A percentile compares a stretch with the other conserved stretches of the same genome.
Conservation (phyloP, 2,113 vertebrate genomes). For the Drymodes brunneopygia region DNA sequence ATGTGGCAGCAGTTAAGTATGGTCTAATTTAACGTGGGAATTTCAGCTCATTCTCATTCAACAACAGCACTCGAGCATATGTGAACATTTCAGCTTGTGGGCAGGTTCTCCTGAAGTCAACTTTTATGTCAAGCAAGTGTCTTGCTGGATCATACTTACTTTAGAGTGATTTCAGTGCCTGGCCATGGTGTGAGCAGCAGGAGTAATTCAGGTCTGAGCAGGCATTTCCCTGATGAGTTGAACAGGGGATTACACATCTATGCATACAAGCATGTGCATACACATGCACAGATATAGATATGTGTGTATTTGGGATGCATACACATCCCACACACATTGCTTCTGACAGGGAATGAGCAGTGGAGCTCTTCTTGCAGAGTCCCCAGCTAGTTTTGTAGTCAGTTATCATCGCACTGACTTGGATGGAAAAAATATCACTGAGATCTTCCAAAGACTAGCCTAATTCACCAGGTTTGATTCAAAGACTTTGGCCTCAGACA, state of each 20-base stretch:
- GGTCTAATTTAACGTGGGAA: background rate
- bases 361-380: background rate
- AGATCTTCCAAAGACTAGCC: background rate
- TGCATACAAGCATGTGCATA: too few relatives aligned
- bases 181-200: background rate
- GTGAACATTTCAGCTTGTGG: background rate
- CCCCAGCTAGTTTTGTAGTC: background rate
- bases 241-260: fast-evolving
- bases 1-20: background rate
- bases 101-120: background rate
- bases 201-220: background rate
- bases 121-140: background rate
- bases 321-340: background rate
- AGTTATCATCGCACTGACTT: background rate
- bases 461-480: background rate
- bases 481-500: background rate
- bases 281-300: background rate
- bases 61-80: background rate
- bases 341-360: background rate
- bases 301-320: background rate
- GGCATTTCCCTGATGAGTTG: too few relatives aligned
- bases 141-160: background rate
- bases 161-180: background rate
- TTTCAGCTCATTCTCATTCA: background rate
- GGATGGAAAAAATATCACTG: background rate